These are phyloP conservation scores for Mechanitis messenoides DNA, from an alignment of 2,888 invertebrate genomes.

Conservation along the genomic window DNA sequence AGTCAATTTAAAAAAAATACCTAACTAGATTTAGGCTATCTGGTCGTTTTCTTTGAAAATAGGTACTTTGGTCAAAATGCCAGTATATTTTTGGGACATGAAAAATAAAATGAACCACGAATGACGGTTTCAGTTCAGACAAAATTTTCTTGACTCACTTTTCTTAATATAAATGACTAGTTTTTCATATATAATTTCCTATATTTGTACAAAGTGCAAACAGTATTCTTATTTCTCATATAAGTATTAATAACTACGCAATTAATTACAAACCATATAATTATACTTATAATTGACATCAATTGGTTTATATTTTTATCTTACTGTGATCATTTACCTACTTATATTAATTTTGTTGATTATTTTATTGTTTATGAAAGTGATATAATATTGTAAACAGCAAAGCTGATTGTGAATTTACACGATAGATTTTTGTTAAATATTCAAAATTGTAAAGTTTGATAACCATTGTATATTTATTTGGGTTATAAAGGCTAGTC, in stretches of 20 bases:
- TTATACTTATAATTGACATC: conserved; percentile 31
- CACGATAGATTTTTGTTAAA: not conserved
- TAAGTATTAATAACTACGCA: conserved; percentile 2
- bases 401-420: conserved; percentile 26
- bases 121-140: too few species aligned
- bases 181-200: too few species aligned
- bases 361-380: conserved; percentile 35
- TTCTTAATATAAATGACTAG: too few species aligned
- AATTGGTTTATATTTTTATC: conserved; percentile 37
- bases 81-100: too few species aligned
- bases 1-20: too few species aligned
- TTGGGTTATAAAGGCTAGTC: conserved; percentile 10
- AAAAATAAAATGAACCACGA: too few species aligned
- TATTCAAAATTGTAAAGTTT: not conserved
- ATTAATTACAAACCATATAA: conserved; percentile 3
- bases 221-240: conserved; percentile 27
- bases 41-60: too few species aligned
- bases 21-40: too few species aligned
- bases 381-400: conserved; percentile 26
- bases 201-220: not conserved
- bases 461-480: not conserved
- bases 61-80: too few species aligned
- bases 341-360: conserved; percentile 51
- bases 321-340: conserved; percentile 54
- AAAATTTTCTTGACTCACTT: too few species aligned